phyloP scores from a whole-genome alignment of 2,797 vertebrate species.

The Zonotrichia albicollis region DNA sequence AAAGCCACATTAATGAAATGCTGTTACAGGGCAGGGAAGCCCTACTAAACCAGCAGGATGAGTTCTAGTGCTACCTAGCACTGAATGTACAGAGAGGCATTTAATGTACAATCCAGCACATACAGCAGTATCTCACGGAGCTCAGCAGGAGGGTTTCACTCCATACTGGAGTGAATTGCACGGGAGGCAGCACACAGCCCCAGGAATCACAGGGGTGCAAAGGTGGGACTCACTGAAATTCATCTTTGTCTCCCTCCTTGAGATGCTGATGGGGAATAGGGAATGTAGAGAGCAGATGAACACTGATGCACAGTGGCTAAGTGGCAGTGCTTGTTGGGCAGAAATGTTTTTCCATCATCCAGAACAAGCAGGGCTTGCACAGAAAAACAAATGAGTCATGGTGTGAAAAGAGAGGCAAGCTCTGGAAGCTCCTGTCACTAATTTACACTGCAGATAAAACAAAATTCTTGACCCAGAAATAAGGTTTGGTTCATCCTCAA shows the following conservation, averaged over 20 bases:
- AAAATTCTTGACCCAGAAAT: background rate
- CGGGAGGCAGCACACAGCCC: background rate
- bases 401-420: background rate
- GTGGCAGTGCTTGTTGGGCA: background rate
- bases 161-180: rapidly evolving
- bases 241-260: background rate
- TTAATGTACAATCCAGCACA: background rate
- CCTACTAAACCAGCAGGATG: background rate
- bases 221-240: background rate
- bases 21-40: background rate
- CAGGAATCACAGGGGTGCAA: background rate
- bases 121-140: background rate
- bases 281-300: rapidly evolving
- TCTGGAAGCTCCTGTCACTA: background rate
- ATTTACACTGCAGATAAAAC: background rate
- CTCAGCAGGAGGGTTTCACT: background rate
- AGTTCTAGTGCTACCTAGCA: background rate
- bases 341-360: background rate
- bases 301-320: background rate
- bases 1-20: background rate
- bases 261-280: background rate
- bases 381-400: background rate
- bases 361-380: background rate
- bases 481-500: conserved; percentile 5
- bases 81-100: rapidly evolving